These are phyloP conservation scores for Acipenser transmontanus DNA, from an alignment of 2,797 vertebrate species.

Conservation along the genomic window DNA sequence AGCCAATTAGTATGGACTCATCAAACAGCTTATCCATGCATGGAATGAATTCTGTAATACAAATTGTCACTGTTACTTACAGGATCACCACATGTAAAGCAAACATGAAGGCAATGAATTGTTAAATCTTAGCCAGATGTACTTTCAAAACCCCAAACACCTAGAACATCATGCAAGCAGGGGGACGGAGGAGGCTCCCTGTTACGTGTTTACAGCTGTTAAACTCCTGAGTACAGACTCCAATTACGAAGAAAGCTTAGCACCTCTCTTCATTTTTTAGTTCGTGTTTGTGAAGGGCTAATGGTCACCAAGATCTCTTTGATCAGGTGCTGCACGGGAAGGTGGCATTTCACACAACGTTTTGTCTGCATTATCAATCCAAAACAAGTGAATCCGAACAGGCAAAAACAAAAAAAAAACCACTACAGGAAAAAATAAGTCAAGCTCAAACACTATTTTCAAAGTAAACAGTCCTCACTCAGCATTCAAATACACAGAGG, in stretches of 20 bases:
- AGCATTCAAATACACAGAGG: no score
- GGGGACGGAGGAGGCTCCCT: conserved; percentile 8
- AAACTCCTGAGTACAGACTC: conserved; percentile 25
- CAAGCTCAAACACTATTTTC: no score
- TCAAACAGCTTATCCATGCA: conserved; percentile 98
- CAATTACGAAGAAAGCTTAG: conserved; percentile 21
- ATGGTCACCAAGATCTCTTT: conserved; percentile 20
- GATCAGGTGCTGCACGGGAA: no score
- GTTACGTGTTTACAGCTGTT: conserved; percentile 26
- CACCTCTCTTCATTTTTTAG: conserved; percentile 24
- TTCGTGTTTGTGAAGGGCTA: conserved; percentile 33
- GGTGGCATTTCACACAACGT: no score
- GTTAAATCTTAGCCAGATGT: conserved; percentile 25
- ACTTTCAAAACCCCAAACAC: conserved; percentile 15
- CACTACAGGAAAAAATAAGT: conserved; percentile 10
- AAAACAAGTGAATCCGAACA: no score
- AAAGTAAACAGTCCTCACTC: no score
- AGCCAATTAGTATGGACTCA: conserved; percentile 91
- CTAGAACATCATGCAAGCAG: not conserved
- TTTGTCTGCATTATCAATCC: no score
- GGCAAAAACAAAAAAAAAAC: no score
- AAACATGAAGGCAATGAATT: conserved; percentile 50
- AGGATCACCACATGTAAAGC: conserved; percentile 38
- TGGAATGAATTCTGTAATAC: conserved; percentile 85
- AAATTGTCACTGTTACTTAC: conserved; percentile 55